Conservation (phyloP, 2,888 invertebrate species). For the Hetaerina titia region DNA sequence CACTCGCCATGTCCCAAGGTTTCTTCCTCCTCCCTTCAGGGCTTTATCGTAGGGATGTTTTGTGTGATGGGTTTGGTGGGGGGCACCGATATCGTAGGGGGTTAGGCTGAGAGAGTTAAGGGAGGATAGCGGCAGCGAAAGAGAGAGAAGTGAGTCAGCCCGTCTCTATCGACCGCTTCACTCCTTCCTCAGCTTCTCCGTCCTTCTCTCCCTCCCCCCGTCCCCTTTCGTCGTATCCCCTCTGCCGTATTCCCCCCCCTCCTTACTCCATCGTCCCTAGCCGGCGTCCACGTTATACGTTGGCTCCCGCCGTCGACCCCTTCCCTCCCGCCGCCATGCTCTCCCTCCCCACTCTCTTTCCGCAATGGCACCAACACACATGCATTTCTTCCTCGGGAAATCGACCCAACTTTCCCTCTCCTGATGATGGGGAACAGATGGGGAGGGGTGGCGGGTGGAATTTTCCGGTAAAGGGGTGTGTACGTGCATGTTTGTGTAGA, state of each 20-base stretch:
- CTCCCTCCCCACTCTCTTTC: not conserved
- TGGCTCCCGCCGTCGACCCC: not conserved
- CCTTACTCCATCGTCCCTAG: not conserved
- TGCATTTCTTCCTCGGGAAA: not conserved
- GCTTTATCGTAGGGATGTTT: not conserved
- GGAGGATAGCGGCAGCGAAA: not conserved
- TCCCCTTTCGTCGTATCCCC: not conserved
- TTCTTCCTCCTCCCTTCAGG: not conserved
- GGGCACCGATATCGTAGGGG: not conserved
- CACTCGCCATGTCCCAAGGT: not conserved
- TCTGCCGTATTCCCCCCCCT: not conserved
- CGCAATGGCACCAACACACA: not conserved
- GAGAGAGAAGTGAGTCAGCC: constrained; percentile 30
- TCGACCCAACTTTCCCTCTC: constrained; percentile 27
- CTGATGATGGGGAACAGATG: constrained; percentile 13
- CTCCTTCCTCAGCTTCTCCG: not conserved
- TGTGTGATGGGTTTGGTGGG: not conserved
- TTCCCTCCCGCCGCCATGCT: not conserved
- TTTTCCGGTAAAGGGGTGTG: not conserved
- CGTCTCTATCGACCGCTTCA: not conserved
- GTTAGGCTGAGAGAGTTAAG: constrained; percentile 13
- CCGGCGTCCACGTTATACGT: not conserved
- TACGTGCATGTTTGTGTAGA: not conserved
- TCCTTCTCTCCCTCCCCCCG: not conserved
- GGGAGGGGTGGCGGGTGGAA: not conserved